Percentiles rank a stretch among this genome's conserved stretches.
These are phyloP conservation scores for Anoplolepis gracilipes DNA, from an alignment of 1,140 invertebrate species.

Conservation along the genomic window DNA sequence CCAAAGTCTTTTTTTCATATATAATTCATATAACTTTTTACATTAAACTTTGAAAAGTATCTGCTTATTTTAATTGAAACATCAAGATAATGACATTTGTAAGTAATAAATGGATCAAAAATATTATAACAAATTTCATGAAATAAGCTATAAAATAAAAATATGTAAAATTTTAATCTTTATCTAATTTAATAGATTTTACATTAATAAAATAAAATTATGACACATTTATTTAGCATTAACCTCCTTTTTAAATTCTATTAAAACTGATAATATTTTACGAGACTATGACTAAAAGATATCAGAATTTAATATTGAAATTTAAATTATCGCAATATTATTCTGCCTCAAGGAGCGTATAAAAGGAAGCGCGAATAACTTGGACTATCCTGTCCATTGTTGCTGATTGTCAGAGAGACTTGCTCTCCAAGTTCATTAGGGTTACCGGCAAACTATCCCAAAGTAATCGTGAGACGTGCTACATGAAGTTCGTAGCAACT, in stretches of 20 bases:
- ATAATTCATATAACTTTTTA: no score
- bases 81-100: not conserved
- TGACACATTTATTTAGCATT: no score
- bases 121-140: no score
- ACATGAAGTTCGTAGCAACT: constrained; percentile 42
- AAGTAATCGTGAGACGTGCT: constrained; percentile 58
- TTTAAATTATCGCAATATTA: not conserved
- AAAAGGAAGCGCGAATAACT: constrained; percentile 12
- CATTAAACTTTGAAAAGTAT: not conserved
- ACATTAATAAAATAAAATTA: no score
- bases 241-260: no score
- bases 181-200: no score
- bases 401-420: constrained; percentile 29
- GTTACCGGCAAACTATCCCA: constrained; percentile 39
- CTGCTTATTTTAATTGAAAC: not conserved
- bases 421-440: constrained; percentile 52
- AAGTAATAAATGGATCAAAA: not conserved
- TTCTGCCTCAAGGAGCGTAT: not conserved
- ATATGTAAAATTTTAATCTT: no score
- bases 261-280: no score
- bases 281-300: not conserved
- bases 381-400: not conserved
- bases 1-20: not conserved
- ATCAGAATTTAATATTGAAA: not conserved
- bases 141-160: no score